phyloP scores from a whole-genome alignment of 1,140 invertebrate genomes.

The Pemphigus obesinymphae region DNA sequence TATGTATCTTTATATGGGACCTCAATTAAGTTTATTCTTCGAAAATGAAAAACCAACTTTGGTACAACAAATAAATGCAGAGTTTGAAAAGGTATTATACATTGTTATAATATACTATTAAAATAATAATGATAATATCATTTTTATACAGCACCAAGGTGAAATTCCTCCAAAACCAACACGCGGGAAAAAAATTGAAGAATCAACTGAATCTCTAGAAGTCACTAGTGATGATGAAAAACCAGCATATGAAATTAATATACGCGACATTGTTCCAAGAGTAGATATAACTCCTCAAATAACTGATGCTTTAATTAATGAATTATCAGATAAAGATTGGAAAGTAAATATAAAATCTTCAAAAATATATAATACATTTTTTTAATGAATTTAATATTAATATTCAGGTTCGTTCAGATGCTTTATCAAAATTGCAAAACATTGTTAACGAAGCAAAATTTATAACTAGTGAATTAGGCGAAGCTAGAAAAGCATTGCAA shows the following conservation, averaged over 20 bases:
- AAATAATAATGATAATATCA: neutral
- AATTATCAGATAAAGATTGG: conserved; percentile 91
- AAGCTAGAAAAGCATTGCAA: conserved; percentile 72
- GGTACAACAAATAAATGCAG: conserved; percentile 78
- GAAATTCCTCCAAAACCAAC: conserved; percentile 66
- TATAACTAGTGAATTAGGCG: conserved; percentile 76
- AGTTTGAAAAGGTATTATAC: conserved; percentile 72
- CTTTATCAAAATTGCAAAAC: conserved; percentile 68
- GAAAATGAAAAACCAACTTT: conserved; percentile 82
- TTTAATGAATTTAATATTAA: neutral
- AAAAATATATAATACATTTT: neutral
- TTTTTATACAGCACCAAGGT: conserved; percentile 51
- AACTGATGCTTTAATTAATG: conserved; percentile 71
- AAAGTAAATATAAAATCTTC: conserved; percentile 58
- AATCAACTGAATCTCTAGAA: conserved; percentile 53
- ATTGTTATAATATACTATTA: neutral
- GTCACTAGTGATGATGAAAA: conserved; percentile 56
- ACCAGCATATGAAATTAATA: conserved; percentile 55
- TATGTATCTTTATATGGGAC: conserved; percentile 77
- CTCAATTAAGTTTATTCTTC: conserved; percentile 69
- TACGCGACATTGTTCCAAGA: conserved; percentile 66
- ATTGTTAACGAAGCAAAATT: conserved; percentile 73
- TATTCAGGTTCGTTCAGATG: conserved; percentile 69
- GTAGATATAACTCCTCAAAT: conserved; percentile 82
- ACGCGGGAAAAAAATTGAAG: conserved; percentile 54